phyloP scores from a whole-genome alignment of 92 coral and sea anemone genomes.

The Pocillopora meandrina region DNA sequence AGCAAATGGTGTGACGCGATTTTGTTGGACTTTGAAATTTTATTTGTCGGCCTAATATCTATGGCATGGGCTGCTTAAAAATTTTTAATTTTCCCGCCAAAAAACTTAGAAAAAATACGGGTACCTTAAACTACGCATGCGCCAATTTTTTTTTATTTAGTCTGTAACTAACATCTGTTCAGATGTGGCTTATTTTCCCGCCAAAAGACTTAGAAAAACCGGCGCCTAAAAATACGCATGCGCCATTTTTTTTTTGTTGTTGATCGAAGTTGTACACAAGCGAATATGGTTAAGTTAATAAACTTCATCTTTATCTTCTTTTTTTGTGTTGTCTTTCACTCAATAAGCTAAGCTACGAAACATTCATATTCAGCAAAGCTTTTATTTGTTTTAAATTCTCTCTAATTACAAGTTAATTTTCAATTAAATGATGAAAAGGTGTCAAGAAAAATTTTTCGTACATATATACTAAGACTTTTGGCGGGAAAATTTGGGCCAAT shows the following conservation, averaged over 20 bases:
- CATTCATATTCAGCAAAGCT: neutral
- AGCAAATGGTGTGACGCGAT: too few relatives aligned
- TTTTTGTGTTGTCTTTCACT: neutral
- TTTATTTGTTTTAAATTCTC: neutral
- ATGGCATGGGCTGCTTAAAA: neutral
- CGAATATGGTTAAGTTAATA: neutral
- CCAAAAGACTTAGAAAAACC: neutral
- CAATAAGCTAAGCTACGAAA: neutral
- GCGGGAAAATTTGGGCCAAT: constrained; percentile 4
- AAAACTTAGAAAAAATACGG: neutral
- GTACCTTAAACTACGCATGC: neutral
- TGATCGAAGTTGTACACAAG: neutral
- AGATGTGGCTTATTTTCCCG: neutral
- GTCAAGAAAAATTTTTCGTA: neutral
- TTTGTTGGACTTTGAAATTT: too few relatives aligned
- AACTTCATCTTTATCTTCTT: neutral
- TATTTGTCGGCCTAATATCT: too few relatives aligned
- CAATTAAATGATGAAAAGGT: neutral
- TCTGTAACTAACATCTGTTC: neutral
- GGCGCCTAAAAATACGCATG: constrained; percentile 31
- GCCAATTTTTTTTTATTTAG: neutral
- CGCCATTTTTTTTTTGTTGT: neutral
- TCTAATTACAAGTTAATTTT: neutral
- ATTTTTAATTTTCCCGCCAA: neutral
- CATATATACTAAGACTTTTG: constrained; percentile 20